Evolutionary conservation across 1,140 invertebrate species (phyloP), one percentile per base, ranked within the genome.

Genomic region (Anadara kagoshimensis): DNA sequence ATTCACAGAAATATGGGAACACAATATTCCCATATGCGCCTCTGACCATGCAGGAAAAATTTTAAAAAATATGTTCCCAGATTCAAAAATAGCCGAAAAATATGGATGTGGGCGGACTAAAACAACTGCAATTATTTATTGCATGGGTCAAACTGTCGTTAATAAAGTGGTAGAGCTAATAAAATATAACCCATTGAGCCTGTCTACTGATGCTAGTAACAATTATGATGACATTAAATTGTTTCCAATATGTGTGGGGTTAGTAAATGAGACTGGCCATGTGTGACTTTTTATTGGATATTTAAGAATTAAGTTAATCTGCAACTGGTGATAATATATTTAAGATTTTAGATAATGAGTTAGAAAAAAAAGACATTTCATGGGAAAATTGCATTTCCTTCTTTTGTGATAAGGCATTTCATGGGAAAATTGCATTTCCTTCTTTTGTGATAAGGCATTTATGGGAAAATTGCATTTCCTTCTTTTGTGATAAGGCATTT

Each of bases 1-100:
- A 14, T 62, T 61, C 18, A 61, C 58, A 11, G 45, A 57, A 24
- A 69, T 69, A 5, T 20, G 61, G 16, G 57, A 61, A 53, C 68
- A 69, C 29, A 61, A 59, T 51, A 1, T 61, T 7, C 57, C 68
- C 1, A 36, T 69, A 4, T 26, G 49, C 22, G 47, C 62, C 1
- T 22, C 47, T 11, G 68, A 69, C 29, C 67, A 69, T 69, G 68
- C 68, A 18, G 43, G 47, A 59, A 62, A 69, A 62, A 16, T 59
- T 14, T 69, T 69, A 16, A 36, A 11, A 18, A 67, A 69, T 45
- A 58, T 69, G 57, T 62, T 69, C 43, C 36, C 22, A 22, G 57
- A 69, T 43, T 69, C 58, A 20, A 54, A 69, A 61, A 69, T 69
- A 4, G 56, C 57, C n/a, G 43, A 24, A 44, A 69, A 54, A 16